Evolutionary conservation across 2,888 invertebrate species (phyloP).

Genomic region (Eremobia ochroleuca): DNA sequence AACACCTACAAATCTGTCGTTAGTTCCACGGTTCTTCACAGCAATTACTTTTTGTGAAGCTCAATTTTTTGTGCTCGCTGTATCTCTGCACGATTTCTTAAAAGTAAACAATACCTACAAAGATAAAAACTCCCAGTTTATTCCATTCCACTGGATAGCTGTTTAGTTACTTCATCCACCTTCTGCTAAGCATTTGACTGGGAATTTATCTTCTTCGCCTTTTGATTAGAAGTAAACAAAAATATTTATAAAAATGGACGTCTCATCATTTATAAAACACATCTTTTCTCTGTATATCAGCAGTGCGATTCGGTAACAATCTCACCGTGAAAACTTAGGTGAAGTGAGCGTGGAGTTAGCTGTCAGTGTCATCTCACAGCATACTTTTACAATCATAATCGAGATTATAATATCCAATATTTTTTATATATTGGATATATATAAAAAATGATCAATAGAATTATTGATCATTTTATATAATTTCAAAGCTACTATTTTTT

Average conservation of each 20-base stretch:
- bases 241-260: background rate
- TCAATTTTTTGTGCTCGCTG: background rate
- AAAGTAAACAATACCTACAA: slow-evolving; percentile 8
- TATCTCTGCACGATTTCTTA: background rate
- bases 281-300: background rate
- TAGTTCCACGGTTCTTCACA: slow-evolving; percentile 63
- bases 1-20: slow-evolving; percentile 73
- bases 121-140: slow-evolving; percentile 29
- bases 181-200: slow-evolving; percentile 9
- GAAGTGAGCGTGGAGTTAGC: no score
- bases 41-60: slow-evolving; percentile 33
- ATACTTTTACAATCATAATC: no score
- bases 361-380: no score
- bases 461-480: no score
- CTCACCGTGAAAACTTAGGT: no score
- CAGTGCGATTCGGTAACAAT: no score
- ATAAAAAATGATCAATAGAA: no score
- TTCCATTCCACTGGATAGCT: background rate
- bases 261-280: background rate
- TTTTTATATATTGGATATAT: no score
- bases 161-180: slow-evolving; percentile 1
- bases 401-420: no score
- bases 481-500: no score
- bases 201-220: background rate
- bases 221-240: background rate